Evolutionary conservation across 1,140 invertebrate species (phyloP).

Genomic region (Mycetomoellerius zeteki): DNA sequence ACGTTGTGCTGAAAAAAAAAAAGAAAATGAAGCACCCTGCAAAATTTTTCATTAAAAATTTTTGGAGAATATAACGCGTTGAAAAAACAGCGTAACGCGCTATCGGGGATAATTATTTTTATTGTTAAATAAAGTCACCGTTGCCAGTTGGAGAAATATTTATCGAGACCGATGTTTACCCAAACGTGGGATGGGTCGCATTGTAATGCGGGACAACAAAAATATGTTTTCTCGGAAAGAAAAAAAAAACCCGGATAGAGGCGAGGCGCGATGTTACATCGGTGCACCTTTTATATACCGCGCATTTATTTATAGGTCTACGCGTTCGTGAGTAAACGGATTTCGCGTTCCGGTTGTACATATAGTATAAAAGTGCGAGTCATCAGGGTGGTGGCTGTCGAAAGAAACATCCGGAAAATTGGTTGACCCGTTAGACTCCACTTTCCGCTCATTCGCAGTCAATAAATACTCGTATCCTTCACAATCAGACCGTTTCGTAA

Average conservation of each 20-base stretch:
- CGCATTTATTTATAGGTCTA: not conserved
- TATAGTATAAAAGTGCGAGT: conserved; percentile 3
- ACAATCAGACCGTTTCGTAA: not conserved
- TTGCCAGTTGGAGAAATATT: conserved; percentile 15
- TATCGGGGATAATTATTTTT: not conserved
- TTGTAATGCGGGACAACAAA: conserved; percentile 8
- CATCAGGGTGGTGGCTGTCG: no score
- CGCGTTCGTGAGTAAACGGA: not conserved
- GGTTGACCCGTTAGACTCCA: conserved; percentile 23
- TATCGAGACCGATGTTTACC: conserved; percentile 27
- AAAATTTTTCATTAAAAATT: not conserved
- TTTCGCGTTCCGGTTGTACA: not conserved
- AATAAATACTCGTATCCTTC: conserved; percentile 1
- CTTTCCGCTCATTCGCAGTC: not conserved
- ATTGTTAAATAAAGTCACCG: not conserved
- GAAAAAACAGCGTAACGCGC: not conserved
- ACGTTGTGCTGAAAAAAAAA: not conserved
- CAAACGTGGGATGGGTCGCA: not conserved
- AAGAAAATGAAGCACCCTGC: no score
- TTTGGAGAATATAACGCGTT: not conserved
- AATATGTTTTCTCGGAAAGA: conserved; percentile 7
- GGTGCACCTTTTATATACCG: not conserved
- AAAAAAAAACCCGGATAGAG: not conserved
- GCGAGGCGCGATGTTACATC: conserved; percentile 4
- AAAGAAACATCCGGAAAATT: conserved; percentile 39